These are phyloP conservation scores for Miichthys miiuy DNA, from an alignment of 2,797 vertebrate species.

Conservation along the genomic window DNA sequence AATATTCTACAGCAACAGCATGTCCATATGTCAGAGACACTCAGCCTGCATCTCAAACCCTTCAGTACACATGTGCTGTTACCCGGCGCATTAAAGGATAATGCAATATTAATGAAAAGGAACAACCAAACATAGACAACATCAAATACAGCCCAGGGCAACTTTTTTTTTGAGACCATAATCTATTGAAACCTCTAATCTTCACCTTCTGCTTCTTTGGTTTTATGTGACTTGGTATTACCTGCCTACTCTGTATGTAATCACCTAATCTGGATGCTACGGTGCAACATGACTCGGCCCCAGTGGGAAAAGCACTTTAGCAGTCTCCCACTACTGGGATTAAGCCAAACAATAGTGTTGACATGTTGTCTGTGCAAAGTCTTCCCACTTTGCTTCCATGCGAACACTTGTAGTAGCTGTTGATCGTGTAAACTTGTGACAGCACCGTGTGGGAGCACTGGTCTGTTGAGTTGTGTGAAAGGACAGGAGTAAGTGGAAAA, in stretches of 20 bases:
- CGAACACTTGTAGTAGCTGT: constrained; percentile 23
- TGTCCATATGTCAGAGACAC: not conserved
- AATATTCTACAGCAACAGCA: not conserved
- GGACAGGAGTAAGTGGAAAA: constrained; percentile 1
- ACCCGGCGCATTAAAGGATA: not conserved
- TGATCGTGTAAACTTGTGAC: constrained; percentile 17
- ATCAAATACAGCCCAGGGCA: not conserved
- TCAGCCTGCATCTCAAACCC: not conserved
- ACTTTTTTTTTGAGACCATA: constrained; percentile 14
- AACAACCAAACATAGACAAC: constrained; percentile 29
- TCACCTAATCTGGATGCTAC: constrained; percentile 33
- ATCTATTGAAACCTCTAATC: constrained; percentile 12
- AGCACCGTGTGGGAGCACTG: not conserved
- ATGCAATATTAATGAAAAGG: constrained; percentile 6
- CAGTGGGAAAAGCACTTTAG: constrained; percentile 34
- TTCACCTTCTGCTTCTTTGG: constrained; percentile 1
- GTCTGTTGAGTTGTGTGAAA: constrained; percentile 10
- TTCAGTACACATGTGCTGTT: not conserved
- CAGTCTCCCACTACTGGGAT: constrained; percentile 33
- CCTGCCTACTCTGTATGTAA: constrained; percentile 18
- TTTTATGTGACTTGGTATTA: constrained; percentile 18
- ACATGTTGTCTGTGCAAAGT: constrained; percentile 37
- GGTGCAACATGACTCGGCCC: not conserved
- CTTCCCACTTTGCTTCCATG: constrained; percentile 4
- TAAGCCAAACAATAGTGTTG: constrained; percentile 41